Conservation (phyloP, 1,140 invertebrate genomes). For the Drosophila virilis region DNA sequence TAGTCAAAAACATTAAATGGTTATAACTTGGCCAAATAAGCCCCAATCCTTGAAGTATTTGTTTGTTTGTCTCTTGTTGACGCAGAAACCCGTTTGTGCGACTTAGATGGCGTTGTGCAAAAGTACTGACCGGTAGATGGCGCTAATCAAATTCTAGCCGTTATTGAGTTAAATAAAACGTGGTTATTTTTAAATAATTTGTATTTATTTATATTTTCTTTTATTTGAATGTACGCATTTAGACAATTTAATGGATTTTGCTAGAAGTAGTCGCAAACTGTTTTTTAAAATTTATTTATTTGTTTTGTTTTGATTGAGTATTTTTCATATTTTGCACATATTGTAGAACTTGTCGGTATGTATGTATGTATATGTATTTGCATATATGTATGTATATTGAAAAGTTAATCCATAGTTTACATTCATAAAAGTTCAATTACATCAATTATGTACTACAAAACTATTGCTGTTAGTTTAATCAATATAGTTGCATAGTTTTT, state of each 20-base stretch:
- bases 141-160: not conserved
- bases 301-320: constrained; percentile 52
- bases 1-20: too few species aligned
- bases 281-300: constrained; percentile 18
- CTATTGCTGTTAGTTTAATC: constrained; percentile 71
- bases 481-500: constrained; percentile 51
- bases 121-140: constrained; percentile 1
- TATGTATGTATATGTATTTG: constrained; percentile 62
- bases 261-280: constrained; percentile 72
- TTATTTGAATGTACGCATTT: constrained; percentile 81
- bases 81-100: not conserved
- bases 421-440: constrained; percentile 81
- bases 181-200: not conserved
- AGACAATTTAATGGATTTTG: constrained; percentile 75
- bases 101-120: constrained; percentile 8
- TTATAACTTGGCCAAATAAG: too few species aligned
- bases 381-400: constrained; percentile 70
- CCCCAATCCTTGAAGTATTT: too few species aligned
- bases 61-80: too few species aligned
- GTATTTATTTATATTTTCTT: constrained; percentile 54
- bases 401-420: constrained; percentile 79
- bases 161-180: constrained; percentile 7
- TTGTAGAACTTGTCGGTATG: constrained; percentile 44
- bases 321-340: constrained; percentile 53
- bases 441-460: constrained; percentile 78